A percentile compares a stretch with the other conserved stretches of the same genome.
These are phyloP conservation scores for Thryonomys swinderianus DNA, from an alignment of 2,113 vertebrate species.

Conservation along the genomic window DNA sequence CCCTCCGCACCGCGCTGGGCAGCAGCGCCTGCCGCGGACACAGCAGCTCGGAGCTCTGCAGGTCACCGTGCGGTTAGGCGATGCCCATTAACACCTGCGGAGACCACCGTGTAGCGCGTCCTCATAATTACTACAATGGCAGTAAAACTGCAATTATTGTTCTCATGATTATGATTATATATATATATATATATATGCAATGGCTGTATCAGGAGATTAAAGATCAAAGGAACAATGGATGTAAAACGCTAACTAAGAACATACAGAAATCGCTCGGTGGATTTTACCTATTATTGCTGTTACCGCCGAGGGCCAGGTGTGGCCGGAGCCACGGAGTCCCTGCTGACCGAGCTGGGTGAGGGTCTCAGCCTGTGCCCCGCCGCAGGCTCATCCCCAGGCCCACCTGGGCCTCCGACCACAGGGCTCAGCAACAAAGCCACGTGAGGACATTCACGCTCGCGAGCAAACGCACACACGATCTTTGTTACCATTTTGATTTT, in stretches of 20 bases:
- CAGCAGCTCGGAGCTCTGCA: fast-evolving
- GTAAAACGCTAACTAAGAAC: neutral
- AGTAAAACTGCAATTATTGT: neutral
- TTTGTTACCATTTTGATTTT: neutral
- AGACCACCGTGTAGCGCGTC: neutral
- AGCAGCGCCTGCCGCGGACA: too few relatives aligned
- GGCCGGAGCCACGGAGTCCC: neutral
- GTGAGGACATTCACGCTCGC: neutral
- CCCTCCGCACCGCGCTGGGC: too few relatives aligned
- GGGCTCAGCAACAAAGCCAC: too few relatives aligned
- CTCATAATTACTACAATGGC: neutral
- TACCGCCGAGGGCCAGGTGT: neutral
- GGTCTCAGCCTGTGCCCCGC: neutral
- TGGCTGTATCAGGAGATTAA: neutral
- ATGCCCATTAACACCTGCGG: neutral
- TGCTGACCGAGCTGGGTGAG: neutral
- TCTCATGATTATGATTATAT: neutral
- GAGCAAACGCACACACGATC: neutral
- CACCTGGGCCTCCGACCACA: neutral
- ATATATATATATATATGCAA: neutral
- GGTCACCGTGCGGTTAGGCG: neutral
- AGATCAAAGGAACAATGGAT: neutral
- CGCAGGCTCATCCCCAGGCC: neutral
- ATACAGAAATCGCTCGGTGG: neutral
- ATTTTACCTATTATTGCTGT: neutral